Percentiles rank a stretch among this genome's conserved stretches.
Conservation (phyloP, 64 coral and sea anemone species). For the Porites australiensis region DNA sequence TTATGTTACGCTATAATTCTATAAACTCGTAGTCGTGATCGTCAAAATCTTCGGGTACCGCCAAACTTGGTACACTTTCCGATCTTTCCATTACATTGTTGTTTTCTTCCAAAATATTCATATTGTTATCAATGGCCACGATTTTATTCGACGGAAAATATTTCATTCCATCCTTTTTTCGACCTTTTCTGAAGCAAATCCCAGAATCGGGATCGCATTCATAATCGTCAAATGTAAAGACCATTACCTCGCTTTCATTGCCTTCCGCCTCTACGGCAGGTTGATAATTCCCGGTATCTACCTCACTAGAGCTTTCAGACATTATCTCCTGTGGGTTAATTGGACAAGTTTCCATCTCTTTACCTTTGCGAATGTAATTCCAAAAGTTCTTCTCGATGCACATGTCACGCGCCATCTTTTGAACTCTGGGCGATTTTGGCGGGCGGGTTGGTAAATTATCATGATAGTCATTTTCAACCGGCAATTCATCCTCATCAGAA, state of each 20-base stretch:
- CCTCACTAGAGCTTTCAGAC: not conserved
- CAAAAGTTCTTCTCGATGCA: conserved; percentile 42
- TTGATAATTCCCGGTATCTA: not conserved
- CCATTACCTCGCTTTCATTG: not conserved
- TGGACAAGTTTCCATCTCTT: conserved; percentile 9
- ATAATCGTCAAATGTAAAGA: not conserved
- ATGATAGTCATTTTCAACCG: not conserved
- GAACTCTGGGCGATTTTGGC: conserved; percentile 46
- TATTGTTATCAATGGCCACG: not conserved
- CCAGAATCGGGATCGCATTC: not conserved
- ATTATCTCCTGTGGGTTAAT: not conserved
- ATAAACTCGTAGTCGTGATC: not conserved
- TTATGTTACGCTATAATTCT: too few species aligned
- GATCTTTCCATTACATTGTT: conserved; percentile 1
- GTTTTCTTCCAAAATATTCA: not conserved
- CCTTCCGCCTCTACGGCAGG: not conserved
- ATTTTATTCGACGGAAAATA: not conserved
- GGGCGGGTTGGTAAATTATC: conserved; percentile 13
- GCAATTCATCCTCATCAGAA: not conserved
- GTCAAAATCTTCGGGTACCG: conserved; percentile 3
- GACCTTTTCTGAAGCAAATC: not conserved
- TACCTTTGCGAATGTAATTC: conserved; percentile 6
- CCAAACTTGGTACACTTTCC: conserved; percentile 13
- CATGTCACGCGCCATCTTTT: conserved; percentile 16
- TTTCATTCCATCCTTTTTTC: not conserved